Evolutionary conservation across 2,797 vertebrate species (phyloP).

Genomic region (Schizopygopsis malacanthus): DNA sequence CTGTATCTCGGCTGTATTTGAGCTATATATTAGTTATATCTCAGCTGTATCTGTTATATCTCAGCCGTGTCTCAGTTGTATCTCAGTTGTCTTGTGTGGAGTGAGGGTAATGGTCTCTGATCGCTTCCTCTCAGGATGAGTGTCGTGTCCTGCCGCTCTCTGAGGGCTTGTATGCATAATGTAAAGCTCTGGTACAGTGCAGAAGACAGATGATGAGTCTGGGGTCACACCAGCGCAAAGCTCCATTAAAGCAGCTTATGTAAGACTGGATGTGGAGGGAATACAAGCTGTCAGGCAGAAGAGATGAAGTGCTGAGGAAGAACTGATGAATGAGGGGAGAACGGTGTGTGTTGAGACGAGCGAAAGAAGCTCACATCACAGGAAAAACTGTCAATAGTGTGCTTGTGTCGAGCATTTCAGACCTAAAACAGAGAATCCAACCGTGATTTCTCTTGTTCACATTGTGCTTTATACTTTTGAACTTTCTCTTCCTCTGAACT

Average conservation of each 20-base stretch:
- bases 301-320: slow-evolving; percentile 7
- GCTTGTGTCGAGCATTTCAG: not conserved
- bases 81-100: not conserved
- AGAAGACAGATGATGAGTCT: slow-evolving; percentile 72
- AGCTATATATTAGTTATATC: too few species aligned
- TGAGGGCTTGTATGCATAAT: slow-evolving; percentile 75
- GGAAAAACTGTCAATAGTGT: not conserved
- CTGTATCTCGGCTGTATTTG: too few species aligned
- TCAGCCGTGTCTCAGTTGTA: too few species aligned
- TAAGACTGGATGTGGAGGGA: slow-evolving; percentile 20
- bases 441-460: not conserved
- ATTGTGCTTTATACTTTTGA: not conserved
- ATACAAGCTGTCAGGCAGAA: slow-evolving; percentile 18
- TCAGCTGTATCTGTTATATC: too few species aligned
- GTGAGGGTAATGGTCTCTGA: not conserved
- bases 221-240: slow-evolving; percentile 44
- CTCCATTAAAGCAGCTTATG: slow-evolving; percentile 24
- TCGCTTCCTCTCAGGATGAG: slow-evolving; percentile 69
- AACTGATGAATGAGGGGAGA: slow-evolving; percentile 16
- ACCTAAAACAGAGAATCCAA: not conserved
- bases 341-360: not conserved
- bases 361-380: slow-evolving; percentile 10
- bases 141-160: slow-evolving; percentile 76
- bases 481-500: not conserved
- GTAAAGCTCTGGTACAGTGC: slow-evolving; percentile 68